Evolutionary conservation across 2,797 vertebrate species (phyloP).

Genomic region (Eulemur albifrons): DNA sequence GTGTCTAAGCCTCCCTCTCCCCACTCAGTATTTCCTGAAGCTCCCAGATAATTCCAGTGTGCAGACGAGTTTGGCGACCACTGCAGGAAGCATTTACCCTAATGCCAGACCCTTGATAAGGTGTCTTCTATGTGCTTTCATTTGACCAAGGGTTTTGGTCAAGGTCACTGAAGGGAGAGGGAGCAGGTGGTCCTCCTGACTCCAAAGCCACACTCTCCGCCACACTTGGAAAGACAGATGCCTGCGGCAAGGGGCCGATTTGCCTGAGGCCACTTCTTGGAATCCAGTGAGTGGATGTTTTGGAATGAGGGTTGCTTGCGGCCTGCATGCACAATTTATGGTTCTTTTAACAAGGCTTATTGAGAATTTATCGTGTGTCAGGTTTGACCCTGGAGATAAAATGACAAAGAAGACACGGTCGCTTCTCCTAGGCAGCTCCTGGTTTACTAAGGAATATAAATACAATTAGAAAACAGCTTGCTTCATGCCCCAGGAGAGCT

Average conservation of each 20-base stretch:
- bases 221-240: no score
- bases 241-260: no score
- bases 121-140: background rate
- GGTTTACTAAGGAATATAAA: background rate
- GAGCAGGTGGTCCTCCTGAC: background rate
- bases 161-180: background rate
- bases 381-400: background rate
- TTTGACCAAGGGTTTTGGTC: background rate
- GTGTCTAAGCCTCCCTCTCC: background rate
- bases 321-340: background rate
- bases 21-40: background rate
- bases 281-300: background rate
- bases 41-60: background rate
- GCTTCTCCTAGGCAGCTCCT: background rate
- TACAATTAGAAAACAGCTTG: background rate
- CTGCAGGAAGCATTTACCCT: rapidly evolving
- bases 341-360: background rate
- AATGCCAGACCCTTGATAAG: background rate
- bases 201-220: background rate
- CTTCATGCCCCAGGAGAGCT: background rate
- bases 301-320: background rate
- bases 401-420: background rate
- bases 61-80: no score
- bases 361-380: background rate
- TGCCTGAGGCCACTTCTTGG: background rate